phyloP scores from a whole-genome alignment of 2,797 vertebrate species.

The Hyperoplus lanceolatus region DNA sequence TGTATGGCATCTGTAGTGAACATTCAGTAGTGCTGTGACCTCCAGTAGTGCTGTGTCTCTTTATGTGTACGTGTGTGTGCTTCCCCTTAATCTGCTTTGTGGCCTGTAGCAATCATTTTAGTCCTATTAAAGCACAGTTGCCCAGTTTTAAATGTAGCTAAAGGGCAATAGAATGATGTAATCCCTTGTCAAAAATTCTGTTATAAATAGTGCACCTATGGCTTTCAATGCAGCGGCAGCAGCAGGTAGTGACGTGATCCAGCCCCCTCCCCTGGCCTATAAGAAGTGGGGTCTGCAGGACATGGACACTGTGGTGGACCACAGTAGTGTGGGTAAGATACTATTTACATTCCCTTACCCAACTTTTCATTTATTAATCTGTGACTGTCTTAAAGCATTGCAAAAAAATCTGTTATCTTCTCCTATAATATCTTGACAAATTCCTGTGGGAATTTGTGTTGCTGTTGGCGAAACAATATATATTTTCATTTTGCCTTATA shows the following conservation, averaged over 20 bases:
- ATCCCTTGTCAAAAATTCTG: background rate
- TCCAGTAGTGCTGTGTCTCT: background rate
- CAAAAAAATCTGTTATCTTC: too few relatives aligned
- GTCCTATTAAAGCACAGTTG: background rate
- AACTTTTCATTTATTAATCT: background rate
- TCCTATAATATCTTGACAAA: background rate
- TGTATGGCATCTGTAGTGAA: background rate
- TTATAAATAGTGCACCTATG: background rate
- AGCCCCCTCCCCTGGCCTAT: conserved; percentile 96
- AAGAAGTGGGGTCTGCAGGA: conserved; percentile 99
- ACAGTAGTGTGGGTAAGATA: conserved; percentile 94
- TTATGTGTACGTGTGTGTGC: background rate
- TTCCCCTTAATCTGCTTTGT: background rate
- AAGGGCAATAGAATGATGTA: background rate
- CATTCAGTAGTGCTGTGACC: background rate
- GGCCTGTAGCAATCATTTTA: background rate
- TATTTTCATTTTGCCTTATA: background rate
- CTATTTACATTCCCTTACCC: background rate
- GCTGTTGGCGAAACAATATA: background rate
- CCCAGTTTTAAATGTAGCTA: background rate
- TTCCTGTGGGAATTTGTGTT: too few relatives aligned
- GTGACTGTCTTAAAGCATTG: too few relatives aligned
- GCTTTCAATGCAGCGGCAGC: conserved; percentile 88
- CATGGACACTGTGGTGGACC: conserved; percentile 93
- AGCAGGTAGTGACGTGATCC: conserved; percentile 94